A percentile compares a stretch with the other conserved stretches of the same genome.
Conservation (phyloP, 1,140 invertebrate genomes). For the Ectropis grisescens region DNA sequence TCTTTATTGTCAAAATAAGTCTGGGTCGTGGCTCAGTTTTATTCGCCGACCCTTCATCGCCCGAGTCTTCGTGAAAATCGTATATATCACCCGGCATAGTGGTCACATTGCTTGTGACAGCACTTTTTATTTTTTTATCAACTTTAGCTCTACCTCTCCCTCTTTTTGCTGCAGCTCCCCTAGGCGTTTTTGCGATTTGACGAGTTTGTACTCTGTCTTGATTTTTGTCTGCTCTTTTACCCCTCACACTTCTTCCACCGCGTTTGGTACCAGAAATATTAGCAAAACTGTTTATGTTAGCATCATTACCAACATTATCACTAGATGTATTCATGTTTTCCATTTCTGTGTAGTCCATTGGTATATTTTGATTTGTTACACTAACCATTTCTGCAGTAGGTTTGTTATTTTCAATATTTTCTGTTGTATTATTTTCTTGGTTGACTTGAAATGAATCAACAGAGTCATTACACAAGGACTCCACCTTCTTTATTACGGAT, state of each 20-base stretch:
- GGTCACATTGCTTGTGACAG: constrained; percentile 49
- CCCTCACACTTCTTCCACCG: constrained; percentile 67
- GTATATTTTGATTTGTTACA: no score
- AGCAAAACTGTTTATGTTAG: not conserved
- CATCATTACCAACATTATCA: not conserved
- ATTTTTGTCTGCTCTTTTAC: constrained; percentile 65
- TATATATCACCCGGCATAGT: constrained; percentile 80
- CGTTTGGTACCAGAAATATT: constrained; percentile 37
- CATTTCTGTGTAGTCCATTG: no score
- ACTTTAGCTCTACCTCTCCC: constrained; percentile 67
- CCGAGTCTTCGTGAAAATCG: constrained; percentile 87
- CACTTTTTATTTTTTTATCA: constrained; percentile 71
- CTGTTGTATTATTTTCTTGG: no score
- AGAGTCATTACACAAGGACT: constrained; percentile 68
- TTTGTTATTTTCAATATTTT: no score
- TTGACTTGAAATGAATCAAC: constrained; percentile 10
- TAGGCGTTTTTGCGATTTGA: constrained; percentile 70
- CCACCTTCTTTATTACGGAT: constrained; percentile 83
- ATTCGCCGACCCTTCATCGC: constrained; percentile 73
- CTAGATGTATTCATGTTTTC: no score
- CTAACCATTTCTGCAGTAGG: no score
- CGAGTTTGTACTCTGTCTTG: constrained; percentile 67
- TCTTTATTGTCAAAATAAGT: constrained; percentile 85
- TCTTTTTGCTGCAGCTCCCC: constrained; percentile 63
- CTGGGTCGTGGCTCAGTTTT: constrained; percentile 75